phyloP scores from a whole-genome alignment of 2,888 invertebrate genomes.

The Drosophila tripunctata region DNA sequence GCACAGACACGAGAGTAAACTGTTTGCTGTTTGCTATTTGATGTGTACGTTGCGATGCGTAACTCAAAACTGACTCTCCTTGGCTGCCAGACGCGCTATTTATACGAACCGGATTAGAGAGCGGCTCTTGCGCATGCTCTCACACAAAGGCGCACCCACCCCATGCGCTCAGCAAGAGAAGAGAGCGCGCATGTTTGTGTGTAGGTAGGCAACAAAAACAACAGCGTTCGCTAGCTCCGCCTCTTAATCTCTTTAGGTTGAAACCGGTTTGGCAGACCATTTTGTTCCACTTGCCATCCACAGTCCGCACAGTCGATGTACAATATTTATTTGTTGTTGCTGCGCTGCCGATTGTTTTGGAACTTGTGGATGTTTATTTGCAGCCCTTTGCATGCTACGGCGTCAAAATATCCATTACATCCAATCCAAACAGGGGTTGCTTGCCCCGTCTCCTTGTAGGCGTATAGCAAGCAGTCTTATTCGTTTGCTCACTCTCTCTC shows the following conservation, averaged over 20 bases:
- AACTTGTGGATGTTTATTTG: conserved; percentile 82
- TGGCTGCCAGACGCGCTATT: conserved; percentile 64
- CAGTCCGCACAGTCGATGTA: conserved; percentile 20
- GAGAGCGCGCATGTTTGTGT: conserved; percentile 9
- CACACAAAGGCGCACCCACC: conserved; percentile 22
- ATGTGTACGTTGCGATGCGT: conserved; percentile 55
- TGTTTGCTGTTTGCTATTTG: conserved; percentile 33
- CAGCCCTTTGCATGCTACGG: conserved; percentile 78
- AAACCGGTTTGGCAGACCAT: conserved; percentile 65
- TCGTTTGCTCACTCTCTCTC: conserved; percentile 1
- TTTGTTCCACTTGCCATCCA: conserved; percentile 71
- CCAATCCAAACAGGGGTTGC: conserved; percentile 81
- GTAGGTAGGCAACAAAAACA: conserved; percentile 26
- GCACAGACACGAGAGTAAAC: conserved; percentile 38
- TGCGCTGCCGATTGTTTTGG: conserved; percentile 61
- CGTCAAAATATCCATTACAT: conserved; percentile 83
- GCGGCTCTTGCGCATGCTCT: conserved; percentile 24
- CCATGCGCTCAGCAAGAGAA: conserved; percentile 5
- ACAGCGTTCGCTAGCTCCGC: conserved; percentile 63
- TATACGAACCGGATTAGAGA: conserved; percentile 62
- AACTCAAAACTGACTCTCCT: conserved; percentile 76
- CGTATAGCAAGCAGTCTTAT: conserved; percentile 49
- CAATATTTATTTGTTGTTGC: conserved; percentile 35
- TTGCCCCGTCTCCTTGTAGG: conserved; percentile 44
- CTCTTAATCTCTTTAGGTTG: conserved; percentile 46